phyloP scores from a whole-genome alignment of 2,113 vertebrate species.

The Dascyllus trimaculatus region DNA sequence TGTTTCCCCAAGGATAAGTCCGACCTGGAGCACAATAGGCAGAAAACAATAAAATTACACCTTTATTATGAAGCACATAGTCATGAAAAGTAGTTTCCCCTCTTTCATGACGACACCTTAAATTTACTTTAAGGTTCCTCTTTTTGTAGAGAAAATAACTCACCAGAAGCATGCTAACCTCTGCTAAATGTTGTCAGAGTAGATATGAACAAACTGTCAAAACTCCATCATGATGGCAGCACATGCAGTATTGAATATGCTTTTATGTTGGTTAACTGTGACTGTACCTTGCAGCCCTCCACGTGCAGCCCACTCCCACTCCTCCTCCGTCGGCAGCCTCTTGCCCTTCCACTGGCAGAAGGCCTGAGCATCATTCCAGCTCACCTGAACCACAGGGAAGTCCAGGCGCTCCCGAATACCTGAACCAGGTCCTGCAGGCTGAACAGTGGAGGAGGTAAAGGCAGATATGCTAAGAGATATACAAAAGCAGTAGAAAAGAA shows the following conservation, averaged over 20 bases:
- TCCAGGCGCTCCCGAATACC: constrained; percentile 89
- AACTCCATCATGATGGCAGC: no score
- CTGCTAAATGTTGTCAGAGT: no score
- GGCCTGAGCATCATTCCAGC: constrained; percentile 93
- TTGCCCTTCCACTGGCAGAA: constrained; percentile 92
- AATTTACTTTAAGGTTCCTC: not conserved
- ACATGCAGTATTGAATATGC: not conserved
- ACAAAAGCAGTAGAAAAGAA: not conserved
- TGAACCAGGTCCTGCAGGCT: constrained; percentile 95
- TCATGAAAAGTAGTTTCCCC: no score
- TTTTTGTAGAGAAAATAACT: not conserved
- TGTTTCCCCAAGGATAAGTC: constrained; percentile 95
- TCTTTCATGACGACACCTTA: not conserved
- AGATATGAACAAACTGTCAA: no score
- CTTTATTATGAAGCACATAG: no score
- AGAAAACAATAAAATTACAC: not conserved
- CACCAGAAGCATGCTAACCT: no score
- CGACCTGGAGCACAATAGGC: constrained; percentile 83
- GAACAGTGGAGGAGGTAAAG: not conserved
- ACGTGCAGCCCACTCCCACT: constrained; percentile 97
- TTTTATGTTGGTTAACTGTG: constrained; percentile 10
- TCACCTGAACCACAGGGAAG: constrained; percentile 94
- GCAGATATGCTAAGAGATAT: rapidly evolving
- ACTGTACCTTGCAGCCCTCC: constrained; percentile 92
- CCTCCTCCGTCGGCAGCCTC: constrained; percentile 90